Percentiles rank a stretch among this genome's conserved stretches.
These are phyloP conservation scores for Zosterops japonicus DNA, from an alignment of 2,113 vertebrate species.

Conservation along the genomic window DNA sequence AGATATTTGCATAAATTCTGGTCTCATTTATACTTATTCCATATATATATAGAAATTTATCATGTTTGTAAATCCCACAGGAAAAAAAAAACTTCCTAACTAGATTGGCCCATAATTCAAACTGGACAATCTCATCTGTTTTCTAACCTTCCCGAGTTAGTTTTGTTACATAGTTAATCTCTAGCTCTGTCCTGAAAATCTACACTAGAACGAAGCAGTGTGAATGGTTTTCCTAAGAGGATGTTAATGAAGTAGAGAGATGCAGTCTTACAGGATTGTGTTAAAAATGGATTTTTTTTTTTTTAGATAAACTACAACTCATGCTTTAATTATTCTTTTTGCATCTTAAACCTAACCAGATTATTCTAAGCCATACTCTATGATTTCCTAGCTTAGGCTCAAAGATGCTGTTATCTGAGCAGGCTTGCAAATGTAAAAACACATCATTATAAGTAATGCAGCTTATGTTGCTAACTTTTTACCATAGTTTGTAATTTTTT, in stretches of 20 bases:
- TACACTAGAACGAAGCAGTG: not conserved
- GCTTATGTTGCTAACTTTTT: not conserved
- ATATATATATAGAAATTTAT: not conserved
- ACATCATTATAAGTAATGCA: not conserved
- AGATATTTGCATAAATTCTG: not conserved
- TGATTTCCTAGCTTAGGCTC: not conserved
- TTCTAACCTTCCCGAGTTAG: not conserved
- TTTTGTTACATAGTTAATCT: not conserved
- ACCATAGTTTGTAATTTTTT: not conserved
- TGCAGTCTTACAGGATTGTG: not conserved
- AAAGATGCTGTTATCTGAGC: not conserved
- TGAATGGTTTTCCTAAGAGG: not conserved
- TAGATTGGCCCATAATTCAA: not conserved
- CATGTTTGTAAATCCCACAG: not conserved
- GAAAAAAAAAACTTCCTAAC: not conserved
- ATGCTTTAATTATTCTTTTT: not conserved
- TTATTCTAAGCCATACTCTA: not conserved
- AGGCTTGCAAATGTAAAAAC: not conserved
- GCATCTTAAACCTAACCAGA: not conserved
- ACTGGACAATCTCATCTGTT: not conserved
- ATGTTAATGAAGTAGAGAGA: not conserved
- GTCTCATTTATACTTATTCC: not conserved
- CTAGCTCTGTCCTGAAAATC: not conserved
- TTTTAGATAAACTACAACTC: not conserved
- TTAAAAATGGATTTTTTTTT: not conserved